Percentiles rank a stretch among this genome's conserved stretches.
phyloP scores from a whole-genome alignment of 1,140 invertebrate species.

The Cardiocondyla obscurior region DNA sequence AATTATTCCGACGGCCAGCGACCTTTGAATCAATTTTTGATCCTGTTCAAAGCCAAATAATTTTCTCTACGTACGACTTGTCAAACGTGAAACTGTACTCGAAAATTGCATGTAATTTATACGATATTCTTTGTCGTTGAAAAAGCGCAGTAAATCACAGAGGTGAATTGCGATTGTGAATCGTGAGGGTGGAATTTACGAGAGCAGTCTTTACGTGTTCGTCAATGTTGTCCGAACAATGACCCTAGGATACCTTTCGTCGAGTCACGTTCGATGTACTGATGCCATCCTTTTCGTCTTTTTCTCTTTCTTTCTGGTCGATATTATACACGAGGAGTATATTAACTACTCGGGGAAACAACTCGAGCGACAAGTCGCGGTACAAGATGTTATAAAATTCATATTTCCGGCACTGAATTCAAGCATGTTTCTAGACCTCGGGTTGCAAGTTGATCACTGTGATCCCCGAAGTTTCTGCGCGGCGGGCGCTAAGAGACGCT shows the following conservation, averaged over 20 bases:
- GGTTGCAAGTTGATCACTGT: not conserved
- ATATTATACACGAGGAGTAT: not conserved
- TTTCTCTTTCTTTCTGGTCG: not conserved
- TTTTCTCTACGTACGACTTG: not conserved
- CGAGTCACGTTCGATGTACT: not conserved
- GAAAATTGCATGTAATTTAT: constrained; percentile 1
- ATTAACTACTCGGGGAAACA: not conserved
- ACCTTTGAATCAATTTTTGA: not conserved
- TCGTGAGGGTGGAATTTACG: not conserved
- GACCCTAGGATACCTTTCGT: not conserved
- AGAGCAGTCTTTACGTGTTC: not conserved
- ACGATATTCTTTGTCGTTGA: not conserved
- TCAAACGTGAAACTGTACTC: not conserved
- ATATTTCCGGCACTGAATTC: constrained; percentile 6
- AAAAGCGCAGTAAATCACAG: not conserved
- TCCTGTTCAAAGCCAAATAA: not conserved
- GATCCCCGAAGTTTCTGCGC: constrained; percentile 67
- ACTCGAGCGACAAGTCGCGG: not conserved
- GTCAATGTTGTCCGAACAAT: not conserved
- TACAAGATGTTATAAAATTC: constrained; percentile 31
- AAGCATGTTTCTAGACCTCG: not conserved
- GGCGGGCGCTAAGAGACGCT: constrained; percentile 51
- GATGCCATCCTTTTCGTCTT: not conserved
- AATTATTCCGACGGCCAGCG: not conserved
- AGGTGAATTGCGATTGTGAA: not conserved